phyloP scores from a whole-genome alignment of 2,113 vertebrate species.

The Charadrius vociferus region DNA sequence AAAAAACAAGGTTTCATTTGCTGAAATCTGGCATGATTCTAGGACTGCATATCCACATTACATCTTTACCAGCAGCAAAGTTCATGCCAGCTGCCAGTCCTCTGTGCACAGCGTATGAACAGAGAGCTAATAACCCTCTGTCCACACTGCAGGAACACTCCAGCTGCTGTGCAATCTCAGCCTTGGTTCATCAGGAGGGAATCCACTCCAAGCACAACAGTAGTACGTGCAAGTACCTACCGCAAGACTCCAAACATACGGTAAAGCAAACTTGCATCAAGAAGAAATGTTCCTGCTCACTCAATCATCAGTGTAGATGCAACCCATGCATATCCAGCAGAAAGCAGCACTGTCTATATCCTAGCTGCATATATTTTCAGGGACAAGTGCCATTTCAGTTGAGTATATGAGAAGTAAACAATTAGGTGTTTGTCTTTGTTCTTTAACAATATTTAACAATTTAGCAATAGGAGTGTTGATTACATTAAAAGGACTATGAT shows the following conservation, averaged over 20 bases:
- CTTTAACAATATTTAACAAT: neutral
- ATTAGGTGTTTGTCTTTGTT: neutral
- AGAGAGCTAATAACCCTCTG: neutral
- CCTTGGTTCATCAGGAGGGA: neutral
- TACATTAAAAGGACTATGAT: neutral
- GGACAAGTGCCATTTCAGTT: constrained; percentile 63
- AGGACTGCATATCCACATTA: neutral
- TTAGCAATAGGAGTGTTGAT: neutral
- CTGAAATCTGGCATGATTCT: neutral
- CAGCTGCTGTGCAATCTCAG: neutral
- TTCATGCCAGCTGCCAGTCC: neutral
- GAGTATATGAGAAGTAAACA: neutral
- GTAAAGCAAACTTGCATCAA: neutral
- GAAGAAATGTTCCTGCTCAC: neutral
- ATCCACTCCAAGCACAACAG: neutral
- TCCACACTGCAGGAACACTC: neutral
- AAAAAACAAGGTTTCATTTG: neutral
- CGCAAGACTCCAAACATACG: neutral
- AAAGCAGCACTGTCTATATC: constrained; percentile 74
- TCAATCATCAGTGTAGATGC: neutral
- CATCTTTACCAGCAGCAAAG: neutral
- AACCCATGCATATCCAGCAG: constrained; percentile 70
- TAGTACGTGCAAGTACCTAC: neutral
- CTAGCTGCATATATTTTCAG: constrained; percentile 76
- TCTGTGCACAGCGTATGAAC: neutral